A percentile compares a stretch with the other conserved stretches of the same genome.
Conservation (phyloP, 2,113 vertebrate species). For the Eudorcas thomsonii region DNA sequence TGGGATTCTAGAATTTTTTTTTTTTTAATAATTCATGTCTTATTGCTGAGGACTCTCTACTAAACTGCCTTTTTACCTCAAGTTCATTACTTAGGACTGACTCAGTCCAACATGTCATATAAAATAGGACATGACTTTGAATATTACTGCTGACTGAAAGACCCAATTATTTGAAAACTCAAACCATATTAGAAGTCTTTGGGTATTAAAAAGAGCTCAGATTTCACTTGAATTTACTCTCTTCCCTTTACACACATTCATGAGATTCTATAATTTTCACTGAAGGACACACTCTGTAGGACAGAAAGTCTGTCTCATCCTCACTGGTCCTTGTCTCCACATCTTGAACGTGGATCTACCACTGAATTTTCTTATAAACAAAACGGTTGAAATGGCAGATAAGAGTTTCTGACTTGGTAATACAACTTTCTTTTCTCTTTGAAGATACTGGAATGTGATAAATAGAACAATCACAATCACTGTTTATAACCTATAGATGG, state of each 20-base stretch:
- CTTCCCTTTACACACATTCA: rapidly evolving
- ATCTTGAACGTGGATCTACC: rapidly evolving
- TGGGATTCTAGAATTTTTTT: neutral
- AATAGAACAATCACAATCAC: neutral
- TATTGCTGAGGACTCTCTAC: neutral
- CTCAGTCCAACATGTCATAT: neutral
- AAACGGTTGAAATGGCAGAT: neutral
- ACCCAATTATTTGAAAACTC: neutral
- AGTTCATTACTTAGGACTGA: neutral
- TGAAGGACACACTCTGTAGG: neutral
- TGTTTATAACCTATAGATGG: neutral
- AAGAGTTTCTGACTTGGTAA: neutral
- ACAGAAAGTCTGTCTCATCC: neutral
- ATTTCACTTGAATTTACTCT: neutral
- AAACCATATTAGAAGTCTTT: neutral
- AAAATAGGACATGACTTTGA: neutral
- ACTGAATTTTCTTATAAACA: neutral
- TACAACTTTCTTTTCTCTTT: neutral
- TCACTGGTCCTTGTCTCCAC: neutral
- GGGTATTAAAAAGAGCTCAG: neutral
- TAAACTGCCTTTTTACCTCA: neutral
- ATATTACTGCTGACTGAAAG: neutral
- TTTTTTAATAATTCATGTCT: neutral
- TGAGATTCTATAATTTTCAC: neutral
- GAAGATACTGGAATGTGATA: neutral